Percentiles rank a stretch among this genome's conserved stretches.
Evolutionary conservation across 2,888 invertebrate genomes (phyloP).

Genomic region (Homarus gammarus): DNA sequence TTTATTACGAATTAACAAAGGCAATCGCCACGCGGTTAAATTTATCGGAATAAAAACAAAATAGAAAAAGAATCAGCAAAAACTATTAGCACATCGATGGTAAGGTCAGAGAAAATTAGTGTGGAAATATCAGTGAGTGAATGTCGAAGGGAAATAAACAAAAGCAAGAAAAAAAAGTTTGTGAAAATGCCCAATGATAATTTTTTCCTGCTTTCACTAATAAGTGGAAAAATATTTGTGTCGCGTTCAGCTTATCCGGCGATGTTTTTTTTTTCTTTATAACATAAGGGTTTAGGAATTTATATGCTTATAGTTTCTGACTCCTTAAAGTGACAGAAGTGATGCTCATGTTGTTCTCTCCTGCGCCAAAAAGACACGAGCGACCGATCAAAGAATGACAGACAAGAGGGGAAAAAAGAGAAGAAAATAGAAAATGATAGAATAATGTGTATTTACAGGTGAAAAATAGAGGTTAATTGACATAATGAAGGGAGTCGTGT

Average conservation of each 20-base stretch:
- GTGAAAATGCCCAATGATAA: conserved; percentile 33
- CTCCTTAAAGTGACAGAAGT: too few relatives aligned
- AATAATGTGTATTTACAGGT: background rate
- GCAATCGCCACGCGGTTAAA: too few relatives aligned
- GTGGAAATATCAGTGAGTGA: conserved; percentile 26
- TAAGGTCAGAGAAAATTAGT: conserved; percentile 40
- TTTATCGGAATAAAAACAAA: background rate
- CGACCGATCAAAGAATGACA: too few relatives aligned
- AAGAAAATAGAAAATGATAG: background rate
- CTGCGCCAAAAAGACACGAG: too few relatives aligned
- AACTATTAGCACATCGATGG: background rate
- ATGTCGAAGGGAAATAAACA: background rate
- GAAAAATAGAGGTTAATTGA: conserved; percentile 7
- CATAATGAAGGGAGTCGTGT: background rate
- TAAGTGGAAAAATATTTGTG: conserved; percentile 42
- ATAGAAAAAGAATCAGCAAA: background rate
- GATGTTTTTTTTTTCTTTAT: too few relatives aligned
- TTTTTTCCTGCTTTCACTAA: conserved; percentile 39
- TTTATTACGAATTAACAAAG: too few relatives aligned
- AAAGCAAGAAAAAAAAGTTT: conserved; percentile 8
- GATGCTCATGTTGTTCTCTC: too few relatives aligned
- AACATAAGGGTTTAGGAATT: too few relatives aligned
- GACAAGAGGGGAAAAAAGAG: background rate
- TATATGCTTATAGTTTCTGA: too few relatives aligned
- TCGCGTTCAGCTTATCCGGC: conserved; percentile 25